Conservation (phyloP, 2,797 vertebrate genomes). For the Cirrhinus mrigala region DNA sequence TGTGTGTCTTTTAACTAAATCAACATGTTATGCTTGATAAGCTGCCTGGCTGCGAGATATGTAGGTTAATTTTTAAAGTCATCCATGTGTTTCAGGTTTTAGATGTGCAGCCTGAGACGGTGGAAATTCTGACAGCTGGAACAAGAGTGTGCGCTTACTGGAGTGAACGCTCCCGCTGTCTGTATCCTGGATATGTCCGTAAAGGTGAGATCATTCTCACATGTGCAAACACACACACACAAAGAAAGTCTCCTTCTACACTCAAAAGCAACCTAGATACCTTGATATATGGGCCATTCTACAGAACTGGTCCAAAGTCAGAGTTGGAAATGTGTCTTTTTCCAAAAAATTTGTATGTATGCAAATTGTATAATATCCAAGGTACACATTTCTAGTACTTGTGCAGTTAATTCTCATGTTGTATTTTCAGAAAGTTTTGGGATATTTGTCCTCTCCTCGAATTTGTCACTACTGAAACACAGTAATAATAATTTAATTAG, state of each 20-base stretch:
- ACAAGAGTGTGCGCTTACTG: conserved; percentile 95
- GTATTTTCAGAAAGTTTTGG: too few relatives aligned
- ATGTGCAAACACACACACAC: background rate
- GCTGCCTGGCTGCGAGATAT: conserved; percentile 10
- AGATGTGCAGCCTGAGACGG: conserved; percentile 86
- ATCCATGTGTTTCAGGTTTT: conserved; percentile 81
- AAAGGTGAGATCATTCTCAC: conserved; percentile 79
- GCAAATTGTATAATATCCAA: too few relatives aligned
- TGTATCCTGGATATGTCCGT: conserved; percentile 92
- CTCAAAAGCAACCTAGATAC: background rate
- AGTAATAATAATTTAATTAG: too few relatives aligned
- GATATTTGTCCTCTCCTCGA: too few relatives aligned
- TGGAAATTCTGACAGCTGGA: conserved; percentile 83
- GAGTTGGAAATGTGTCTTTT: too few relatives aligned
- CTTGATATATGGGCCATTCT: too few relatives aligned
- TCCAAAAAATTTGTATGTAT: too few relatives aligned
- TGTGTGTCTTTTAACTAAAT: conserved; percentile 32
- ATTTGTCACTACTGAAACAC: too few relatives aligned
- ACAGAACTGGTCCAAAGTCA: too few relatives aligned
- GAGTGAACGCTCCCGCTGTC: conserved; percentile 94
- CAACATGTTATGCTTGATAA: conserved; percentile 11
- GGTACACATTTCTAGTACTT: too few relatives aligned
- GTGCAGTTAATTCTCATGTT: too few relatives aligned
- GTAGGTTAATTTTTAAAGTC: conserved; percentile 33
- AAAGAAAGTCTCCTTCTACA: background rate